Evolutionary conservation across 1,140 invertebrate genomes (phyloP).

Genomic region (Penaeus japonicus): DNA sequence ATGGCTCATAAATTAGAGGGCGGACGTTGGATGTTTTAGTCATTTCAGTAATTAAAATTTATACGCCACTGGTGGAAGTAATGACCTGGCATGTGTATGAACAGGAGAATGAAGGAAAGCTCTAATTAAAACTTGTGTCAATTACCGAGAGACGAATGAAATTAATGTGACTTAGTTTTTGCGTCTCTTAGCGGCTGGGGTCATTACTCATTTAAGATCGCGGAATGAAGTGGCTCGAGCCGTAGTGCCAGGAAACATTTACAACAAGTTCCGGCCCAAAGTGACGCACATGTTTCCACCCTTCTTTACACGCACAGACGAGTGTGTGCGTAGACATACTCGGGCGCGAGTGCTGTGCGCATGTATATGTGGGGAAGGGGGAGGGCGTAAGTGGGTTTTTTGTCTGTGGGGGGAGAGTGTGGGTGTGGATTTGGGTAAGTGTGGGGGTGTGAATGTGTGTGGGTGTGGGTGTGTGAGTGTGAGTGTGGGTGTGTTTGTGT

Average conservation of each 20-base stretch:
- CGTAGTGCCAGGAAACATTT: too few species aligned
- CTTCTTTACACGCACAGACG: too few species aligned
- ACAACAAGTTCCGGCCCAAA: too few species aligned
- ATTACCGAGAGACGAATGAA: neutral
- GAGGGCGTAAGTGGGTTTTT: neutral
- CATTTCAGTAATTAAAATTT: conserved; percentile 30
- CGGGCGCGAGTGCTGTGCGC: neutral
- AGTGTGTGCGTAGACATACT: too few species aligned
- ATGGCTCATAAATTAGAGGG: conserved; percentile 33
- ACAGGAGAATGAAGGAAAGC: neutral
- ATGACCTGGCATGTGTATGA: conserved; percentile 1
- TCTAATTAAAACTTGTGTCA: neutral
- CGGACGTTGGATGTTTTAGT: conserved; percentile 18
- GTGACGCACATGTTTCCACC: too few species aligned
- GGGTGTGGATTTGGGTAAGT: conserved; percentile 1
- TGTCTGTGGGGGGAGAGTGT: neutral
- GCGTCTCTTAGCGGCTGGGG: too few species aligned
- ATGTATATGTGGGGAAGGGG: neutral
- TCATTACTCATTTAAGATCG: too few species aligned
- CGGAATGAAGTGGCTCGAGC: too few species aligned
- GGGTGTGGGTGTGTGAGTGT: neutral
- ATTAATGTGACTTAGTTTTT: neutral
- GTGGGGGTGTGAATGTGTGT: conserved; percentile 10
- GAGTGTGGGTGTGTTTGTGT: neutral
- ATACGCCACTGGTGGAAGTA: neutral